A percentile compares a stretch with the other conserved stretches of the same genome.
These are phyloP conservation scores for Aricia agestis DNA, from an alignment of 1,140 invertebrate genomes.

Conservation along the genomic window DNA sequence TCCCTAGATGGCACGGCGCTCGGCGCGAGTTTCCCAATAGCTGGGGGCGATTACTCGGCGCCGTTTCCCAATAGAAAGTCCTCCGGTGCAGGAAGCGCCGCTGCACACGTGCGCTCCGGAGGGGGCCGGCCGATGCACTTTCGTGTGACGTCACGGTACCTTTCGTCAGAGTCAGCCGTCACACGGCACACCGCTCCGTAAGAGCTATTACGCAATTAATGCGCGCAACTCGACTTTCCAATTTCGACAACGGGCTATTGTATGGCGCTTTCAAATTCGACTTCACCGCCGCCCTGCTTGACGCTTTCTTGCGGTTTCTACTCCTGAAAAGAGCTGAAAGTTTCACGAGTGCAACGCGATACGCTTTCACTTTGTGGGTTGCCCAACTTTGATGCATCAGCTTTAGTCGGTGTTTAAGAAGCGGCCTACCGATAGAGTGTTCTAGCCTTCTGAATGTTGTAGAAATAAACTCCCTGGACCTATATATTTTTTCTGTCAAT, in stretches of 20 bases:
- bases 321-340: conserved; percentile 68
- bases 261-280: conserved; percentile 74
- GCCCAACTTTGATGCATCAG: conserved; percentile 30
- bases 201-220: conserved; percentile 69
- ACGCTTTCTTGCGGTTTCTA: conserved; percentile 69
- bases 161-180: conserved; percentile 74
- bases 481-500: too few species aligned
- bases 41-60: conserved; percentile 45
- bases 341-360: conserved; percentile 52
- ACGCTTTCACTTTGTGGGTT: conserved; percentile 65
- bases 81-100: conserved; percentile 65
- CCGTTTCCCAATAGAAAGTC: conserved; percentile 74
- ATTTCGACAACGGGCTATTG: conserved; percentile 75
- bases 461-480: too few species aligned
- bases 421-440: too few species aligned
- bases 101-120: conserved; percentile 57
- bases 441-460: too few species aligned
- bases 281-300: conserved; percentile 58
- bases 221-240: conserved; percentile 72
- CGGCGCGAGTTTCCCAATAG: conserved; percentile 64
- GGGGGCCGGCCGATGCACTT: conserved; percentile 69
- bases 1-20: conserved; percentile 43
- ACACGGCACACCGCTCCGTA: conserved; percentile 67
- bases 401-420: conserved; percentile 1
- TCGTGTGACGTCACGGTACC: conserved; percentile 71